Conservation (phyloP, 1,140 invertebrate genomes). For the Zelostemma sp. region DNA sequence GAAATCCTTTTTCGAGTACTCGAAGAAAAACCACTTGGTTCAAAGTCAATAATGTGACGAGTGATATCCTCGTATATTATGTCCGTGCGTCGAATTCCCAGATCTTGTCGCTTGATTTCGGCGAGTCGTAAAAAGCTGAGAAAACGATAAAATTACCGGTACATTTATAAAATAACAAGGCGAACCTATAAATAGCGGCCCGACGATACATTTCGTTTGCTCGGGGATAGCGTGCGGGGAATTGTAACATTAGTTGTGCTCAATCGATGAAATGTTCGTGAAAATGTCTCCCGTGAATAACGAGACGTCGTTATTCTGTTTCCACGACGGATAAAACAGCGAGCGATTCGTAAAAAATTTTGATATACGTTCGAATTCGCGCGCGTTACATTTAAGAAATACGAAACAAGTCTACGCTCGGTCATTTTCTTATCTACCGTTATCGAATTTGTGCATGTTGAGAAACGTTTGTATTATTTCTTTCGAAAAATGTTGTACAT, state of each 20-base stretch:
- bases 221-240: conserved; percentile 17
- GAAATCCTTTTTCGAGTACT: neutral
- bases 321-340: conserved; percentile 35
- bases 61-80: conserved; percentile 15
- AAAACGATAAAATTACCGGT: conserved; percentile 25
- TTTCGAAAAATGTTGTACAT: too few species aligned
- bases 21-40: conserved; percentile 2
- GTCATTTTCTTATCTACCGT: too few species aligned
- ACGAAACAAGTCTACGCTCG: too few species aligned
- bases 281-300: conserved; percentile 37
- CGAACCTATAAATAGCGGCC: conserved; percentile 28
- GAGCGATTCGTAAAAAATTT: conserved; percentile 4
- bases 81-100: conserved; percentile 12
- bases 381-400: too few species aligned
- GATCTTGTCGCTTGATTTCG: conserved; percentile 25
- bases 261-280: conserved; percentile 21
- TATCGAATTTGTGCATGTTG: too few species aligned
- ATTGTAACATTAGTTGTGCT: conserved; percentile 20
- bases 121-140: conserved; percentile 25
- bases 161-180: conserved; percentile 31
- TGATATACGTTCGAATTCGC: too few species aligned
- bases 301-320: conserved; percentile 28
- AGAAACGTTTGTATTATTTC: too few species aligned
- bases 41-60: conserved; percentile 2
- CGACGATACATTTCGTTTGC: conserved; percentile 26